Conservation (phyloP, 1,140 invertebrate genomes). For the Mercenaria mercenaria region DNA sequence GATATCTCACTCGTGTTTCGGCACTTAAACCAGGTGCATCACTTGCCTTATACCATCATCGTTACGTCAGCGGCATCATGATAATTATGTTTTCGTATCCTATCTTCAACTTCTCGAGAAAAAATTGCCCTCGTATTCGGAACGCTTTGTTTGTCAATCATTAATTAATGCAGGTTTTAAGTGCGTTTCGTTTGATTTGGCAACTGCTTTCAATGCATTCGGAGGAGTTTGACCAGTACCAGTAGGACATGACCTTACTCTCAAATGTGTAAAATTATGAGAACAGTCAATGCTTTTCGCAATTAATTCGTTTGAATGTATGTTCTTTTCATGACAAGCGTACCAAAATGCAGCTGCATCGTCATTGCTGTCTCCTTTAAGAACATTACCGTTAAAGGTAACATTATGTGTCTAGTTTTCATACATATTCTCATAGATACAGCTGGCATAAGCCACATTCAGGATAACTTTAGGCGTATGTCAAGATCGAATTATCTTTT, state of each 20-base stretch:
- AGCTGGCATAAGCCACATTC: background rate
- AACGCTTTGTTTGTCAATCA: constrained; percentile 3
- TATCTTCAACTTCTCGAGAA: background rate
- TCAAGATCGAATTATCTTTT: background rate
- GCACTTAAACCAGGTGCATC: background rate
- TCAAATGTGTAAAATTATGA: constrained; percentile 5
- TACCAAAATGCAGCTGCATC: background rate
- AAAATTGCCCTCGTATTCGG: background rate
- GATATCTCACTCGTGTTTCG: background rate
- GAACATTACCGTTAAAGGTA: background rate
- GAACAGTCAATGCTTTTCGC: constrained; percentile 35
- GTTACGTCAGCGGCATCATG: background rate
- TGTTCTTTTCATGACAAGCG: background rate
- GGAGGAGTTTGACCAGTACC: background rate
- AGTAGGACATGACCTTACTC: constrained; percentile 31
- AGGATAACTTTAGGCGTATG: background rate
- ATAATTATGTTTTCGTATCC: background rate
- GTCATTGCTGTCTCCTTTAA: background rate
- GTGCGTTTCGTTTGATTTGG: constrained; percentile 2
- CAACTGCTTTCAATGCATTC: background rate
- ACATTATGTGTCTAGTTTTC: background rate
- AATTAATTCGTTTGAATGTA: background rate
- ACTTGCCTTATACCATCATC: background rate
- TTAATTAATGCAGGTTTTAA: constrained; percentile 20
- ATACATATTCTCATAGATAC: background rate